Base-by-base conservation (phyloP, 2,888 invertebrate genomes). In the Branchipolynoe longqiensis region DNA sequence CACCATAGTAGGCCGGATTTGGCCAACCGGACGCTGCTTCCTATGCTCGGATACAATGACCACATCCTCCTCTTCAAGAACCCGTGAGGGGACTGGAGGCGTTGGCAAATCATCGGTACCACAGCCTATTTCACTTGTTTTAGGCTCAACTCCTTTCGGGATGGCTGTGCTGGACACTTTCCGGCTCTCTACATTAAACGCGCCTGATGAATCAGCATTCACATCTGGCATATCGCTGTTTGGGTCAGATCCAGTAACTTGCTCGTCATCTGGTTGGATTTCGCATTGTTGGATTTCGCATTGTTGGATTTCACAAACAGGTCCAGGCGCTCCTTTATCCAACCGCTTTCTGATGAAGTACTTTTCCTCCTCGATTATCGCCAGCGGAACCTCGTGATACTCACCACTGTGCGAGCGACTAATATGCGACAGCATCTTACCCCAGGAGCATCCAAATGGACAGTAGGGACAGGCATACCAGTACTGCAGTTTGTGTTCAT, bases 391-490 rank as follows among this genome's bases (percentile, higher is more conserved):
- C 41, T 84, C 54, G 4, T 12, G 2, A 0, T 31, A 28, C 31
- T 64, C 31, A 41, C 54, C 84, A 33, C 33, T 48, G 28, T 84
- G 84, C 1, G 64, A 14, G 6, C 64, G 48, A 18, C 22, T 25
- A 12, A 84, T 69, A 31, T 84, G 84, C 22, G 22, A 3, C n/a
- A 62, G 22, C 84, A 84, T 84, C 22, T 69, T 84, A 14, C 40
- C 18, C 38, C 64, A 22, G 31, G 84, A 40, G 22, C 82, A 82
- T 4, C 69, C 84, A 31, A 73, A 84, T 2, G 84, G 84, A 48
- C 84, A 84, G 69, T 84, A 69, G 25, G 84, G 84, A 41, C 84
- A 84, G 18, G 84, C 12, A 31, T 84, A 84, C 38, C 59, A 62
- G 62, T 69, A 84, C n/a, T 73, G 28, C 2, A 64, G 62, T 31